A percentile compares a stretch with the other conserved stretches of the same genome.
phyloP scores from a whole-genome alignment of 2,797 vertebrate species.

The Oreochromis grahami region DNA sequence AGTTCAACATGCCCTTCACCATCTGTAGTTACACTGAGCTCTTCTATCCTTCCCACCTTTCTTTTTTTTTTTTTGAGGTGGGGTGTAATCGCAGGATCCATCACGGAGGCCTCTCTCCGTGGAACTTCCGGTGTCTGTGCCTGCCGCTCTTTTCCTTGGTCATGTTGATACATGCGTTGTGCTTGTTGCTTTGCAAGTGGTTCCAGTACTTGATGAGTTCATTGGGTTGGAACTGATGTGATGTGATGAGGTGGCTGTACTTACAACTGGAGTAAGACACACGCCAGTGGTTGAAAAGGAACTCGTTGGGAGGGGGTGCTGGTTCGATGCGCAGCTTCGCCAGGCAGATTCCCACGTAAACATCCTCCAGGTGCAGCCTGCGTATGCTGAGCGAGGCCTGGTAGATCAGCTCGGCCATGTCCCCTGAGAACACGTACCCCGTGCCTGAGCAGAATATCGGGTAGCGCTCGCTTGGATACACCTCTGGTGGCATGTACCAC shows the following conservation, averaged over 20 bases:
- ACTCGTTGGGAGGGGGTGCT: constrained; percentile 94
- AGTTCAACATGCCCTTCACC: constrained; percentile 47
- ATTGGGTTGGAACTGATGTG: constrained; percentile 96
- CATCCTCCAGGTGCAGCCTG: constrained; percentile 94
- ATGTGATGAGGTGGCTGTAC: constrained; percentile 99
- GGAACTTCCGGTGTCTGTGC: constrained; percentile 88
- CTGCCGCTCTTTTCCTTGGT: constrained; percentile 90
- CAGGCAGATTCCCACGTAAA: constrained; percentile 97
- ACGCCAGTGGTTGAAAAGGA: constrained; percentile 98
- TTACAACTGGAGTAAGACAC: constrained; percentile 99
- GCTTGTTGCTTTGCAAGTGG: constrained; percentile 98
- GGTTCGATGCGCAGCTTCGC: constrained; percentile 96
- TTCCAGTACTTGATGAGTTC: constrained; percentile 99
- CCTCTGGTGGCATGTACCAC: constrained; percentile 97
- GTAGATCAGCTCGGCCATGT: constrained; percentile 95
- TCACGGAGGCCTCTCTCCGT: constrained; percentile 76
- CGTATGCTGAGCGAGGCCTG: constrained; percentile 93
- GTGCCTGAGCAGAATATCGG: constrained; percentile 98
- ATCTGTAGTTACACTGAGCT: constrained; percentile 16
- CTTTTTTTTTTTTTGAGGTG: neutral
- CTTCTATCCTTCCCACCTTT: neutral
- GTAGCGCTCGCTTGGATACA: constrained; percentile 97
- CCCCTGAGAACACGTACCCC: constrained; percentile 97
- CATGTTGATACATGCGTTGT: constrained; percentile 91
- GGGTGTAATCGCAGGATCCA: neutral